These are phyloP conservation scores for Antigone vipio DNA, from an alignment of 2,113 vertebrate species.

Conservation along the genomic window DNA sequence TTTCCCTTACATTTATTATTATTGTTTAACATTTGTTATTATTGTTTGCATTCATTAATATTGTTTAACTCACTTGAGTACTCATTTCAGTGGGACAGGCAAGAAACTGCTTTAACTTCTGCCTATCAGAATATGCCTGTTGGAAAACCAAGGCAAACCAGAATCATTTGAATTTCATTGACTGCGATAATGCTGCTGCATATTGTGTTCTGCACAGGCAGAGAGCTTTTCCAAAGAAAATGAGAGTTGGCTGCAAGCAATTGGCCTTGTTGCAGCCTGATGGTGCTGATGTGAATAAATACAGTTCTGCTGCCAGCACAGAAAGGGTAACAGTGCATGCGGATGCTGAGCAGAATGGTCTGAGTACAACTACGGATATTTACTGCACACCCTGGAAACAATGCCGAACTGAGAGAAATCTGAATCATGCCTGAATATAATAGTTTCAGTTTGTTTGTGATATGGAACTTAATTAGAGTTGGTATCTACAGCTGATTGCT, in stretches of 20 bases:
- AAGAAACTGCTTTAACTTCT: background rate
- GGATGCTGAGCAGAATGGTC: background rate
- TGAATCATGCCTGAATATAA: background rate
- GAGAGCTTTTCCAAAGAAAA: background rate
- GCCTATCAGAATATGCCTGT: background rate
- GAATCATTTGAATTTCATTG: background rate
- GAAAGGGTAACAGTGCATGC: background rate
- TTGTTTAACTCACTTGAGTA: background rate
- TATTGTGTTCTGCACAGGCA: background rate
- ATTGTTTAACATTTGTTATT: background rate
- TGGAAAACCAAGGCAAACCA: background rate
- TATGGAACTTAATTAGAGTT: background rate
- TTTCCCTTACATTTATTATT: background rate
- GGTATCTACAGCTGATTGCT: background rate
- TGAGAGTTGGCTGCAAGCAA: rapidly evolving
- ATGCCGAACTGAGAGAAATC: background rate
- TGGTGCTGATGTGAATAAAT: background rate
- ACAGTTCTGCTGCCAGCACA: background rate
- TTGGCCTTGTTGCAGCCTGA: background rate
- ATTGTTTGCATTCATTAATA: background rate
- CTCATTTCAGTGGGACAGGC: background rate
- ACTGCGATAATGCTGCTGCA: background rate
- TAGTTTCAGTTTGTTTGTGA: background rate
- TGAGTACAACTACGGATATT: background rate
- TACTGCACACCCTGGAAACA: background rate